phyloP scores from a whole-genome alignment of 2,113 vertebrate genomes.

The Opisthocomus hoazin region DNA sequence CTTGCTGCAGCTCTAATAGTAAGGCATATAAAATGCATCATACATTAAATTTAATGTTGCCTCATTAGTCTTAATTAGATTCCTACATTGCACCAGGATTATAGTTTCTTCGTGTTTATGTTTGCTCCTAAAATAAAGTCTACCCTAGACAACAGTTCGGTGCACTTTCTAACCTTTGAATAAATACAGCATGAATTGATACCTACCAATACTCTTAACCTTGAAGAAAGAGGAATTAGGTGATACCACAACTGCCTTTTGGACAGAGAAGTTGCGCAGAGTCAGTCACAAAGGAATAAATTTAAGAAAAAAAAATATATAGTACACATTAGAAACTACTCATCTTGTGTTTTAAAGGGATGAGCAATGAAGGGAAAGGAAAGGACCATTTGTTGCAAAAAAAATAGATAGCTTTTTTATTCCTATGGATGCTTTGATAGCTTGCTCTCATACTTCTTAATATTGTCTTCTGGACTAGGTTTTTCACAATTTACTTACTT shows the following conservation, averaged over 20 bases:
- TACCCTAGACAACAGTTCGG: slow-evolving; percentile 50
- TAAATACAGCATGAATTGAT: slow-evolving; percentile 45
- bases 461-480: background rate
- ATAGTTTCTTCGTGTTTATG: slow-evolving; percentile 73
- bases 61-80: slow-evolving; percentile 83
- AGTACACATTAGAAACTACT: background rate
- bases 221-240: background rate
- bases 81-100: slow-evolving; percentile 71
- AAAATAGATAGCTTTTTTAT: background rate
- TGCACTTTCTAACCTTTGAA: slow-evolving; percentile 58
- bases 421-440: background rate
- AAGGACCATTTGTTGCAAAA: background rate
- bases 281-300: background rate
- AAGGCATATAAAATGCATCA: slow-evolving; percentile 75
- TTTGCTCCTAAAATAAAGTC: slow-evolving; percentile 68
- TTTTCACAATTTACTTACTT: background rate
- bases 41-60: slow-evolving; percentile 80
- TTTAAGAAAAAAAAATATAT: background rate
- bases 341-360: background rate
- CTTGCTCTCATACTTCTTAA: background rate
- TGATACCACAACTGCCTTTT: background rate
- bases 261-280: background rate
- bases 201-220: background rate
- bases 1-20: slow-evolving; percentile 71
- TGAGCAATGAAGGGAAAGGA: background rate